Evolutionary conservation across 1,140 invertebrate species (phyloP), one percentile per base, ranked within the genome.

Genomic region (Grapholita molesta): DNA sequence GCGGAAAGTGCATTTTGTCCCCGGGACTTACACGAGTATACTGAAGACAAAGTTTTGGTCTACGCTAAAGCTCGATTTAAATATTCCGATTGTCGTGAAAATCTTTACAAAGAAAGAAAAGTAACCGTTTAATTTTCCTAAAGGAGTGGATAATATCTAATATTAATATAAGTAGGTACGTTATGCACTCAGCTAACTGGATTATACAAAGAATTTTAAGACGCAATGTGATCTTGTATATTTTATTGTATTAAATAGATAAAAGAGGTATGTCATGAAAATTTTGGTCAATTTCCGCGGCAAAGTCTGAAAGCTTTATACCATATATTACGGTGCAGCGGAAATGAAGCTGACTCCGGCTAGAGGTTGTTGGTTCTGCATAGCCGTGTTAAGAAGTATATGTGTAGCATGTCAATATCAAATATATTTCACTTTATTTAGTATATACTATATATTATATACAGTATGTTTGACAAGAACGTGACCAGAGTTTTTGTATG

Each of bases 271-370:
- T 42, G 38, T 15, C 7, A 48, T 8, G 30, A 61, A 61, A n/a
- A 6, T 11, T 28, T 12, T 2, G 25, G 24, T 61, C 24, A 61
- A 30, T 15, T 61, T 28, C 30, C 55, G 11, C 24, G 25, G 5
- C 15, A 7, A 24, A 12, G n/a, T 61, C 25, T 61, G 25, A 12
- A 15, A 61, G 24, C 11, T 61, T 61, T 61, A 61, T n/a, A n/a
- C n/a, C n/a, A n/a, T n/a, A 61, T 61, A 61, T 61, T 30, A 32
- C 25, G 55, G 12, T 61, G 55, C 55, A 61, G 55, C 55, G 55
- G 55, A 61, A 61, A 61, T 61, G 28, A 61, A 61, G 55, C 55
- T 61, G 55, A 11, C 55, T 61, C 55, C 55, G 55, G 55, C 25
- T 61, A 30, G 25, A 57, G 24, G 24, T 61, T 28, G 25, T 6